phyloP scores from a whole-genome alignment of 1,140 invertebrate species.

The Rhynchophorus ferrugineus region DNA sequence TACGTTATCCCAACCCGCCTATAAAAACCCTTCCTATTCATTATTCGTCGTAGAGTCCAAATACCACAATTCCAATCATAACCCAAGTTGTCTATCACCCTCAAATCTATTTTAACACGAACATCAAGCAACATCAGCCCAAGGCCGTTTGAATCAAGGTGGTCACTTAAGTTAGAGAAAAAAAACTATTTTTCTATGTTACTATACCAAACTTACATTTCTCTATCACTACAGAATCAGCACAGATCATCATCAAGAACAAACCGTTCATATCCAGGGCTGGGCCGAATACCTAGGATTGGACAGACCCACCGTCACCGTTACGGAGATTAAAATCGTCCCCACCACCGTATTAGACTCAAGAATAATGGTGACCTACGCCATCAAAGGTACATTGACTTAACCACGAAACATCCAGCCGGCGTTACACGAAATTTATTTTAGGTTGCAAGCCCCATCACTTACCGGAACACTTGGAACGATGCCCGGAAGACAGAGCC shows the following conservation, averaged over 20 bases:
- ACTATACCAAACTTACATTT: too few relatives aligned
- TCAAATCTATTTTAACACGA: too few relatives aligned
- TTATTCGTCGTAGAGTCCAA: too few relatives aligned
- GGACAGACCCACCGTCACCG: conserved; percentile 33
- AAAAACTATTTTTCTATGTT: too few relatives aligned
- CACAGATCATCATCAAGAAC: neutral
- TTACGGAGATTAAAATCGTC: conserved; percentile 26
- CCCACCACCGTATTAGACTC: conserved; percentile 33
- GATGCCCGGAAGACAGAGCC: conserved; percentile 5
- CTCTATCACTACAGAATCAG: neutral
- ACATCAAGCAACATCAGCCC: too few relatives aligned
- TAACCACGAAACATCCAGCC: neutral
- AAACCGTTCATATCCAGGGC: conserved; percentile 22
- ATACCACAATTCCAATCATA: too few relatives aligned
- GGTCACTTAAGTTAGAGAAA: too few relatives aligned
- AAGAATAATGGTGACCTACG: conserved; percentile 33
- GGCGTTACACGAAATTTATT: neutral
- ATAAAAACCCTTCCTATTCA: too few relatives aligned
- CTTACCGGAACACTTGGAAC: conserved; percentile 5
- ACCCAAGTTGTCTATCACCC: too few relatives aligned
- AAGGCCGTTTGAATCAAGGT: too few relatives aligned
- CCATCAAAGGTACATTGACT: conserved; percentile 28
- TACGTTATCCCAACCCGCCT: too few relatives aligned
- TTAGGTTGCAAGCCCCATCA: conserved; percentile 14
- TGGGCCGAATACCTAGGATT: conserved; percentile 38